A percentile compares a stretch with the other conserved stretches of the same genome.
phyloP scores from a whole-genome alignment of 2,113 vertebrate species.

The Protomyctophum bolini region DNA sequence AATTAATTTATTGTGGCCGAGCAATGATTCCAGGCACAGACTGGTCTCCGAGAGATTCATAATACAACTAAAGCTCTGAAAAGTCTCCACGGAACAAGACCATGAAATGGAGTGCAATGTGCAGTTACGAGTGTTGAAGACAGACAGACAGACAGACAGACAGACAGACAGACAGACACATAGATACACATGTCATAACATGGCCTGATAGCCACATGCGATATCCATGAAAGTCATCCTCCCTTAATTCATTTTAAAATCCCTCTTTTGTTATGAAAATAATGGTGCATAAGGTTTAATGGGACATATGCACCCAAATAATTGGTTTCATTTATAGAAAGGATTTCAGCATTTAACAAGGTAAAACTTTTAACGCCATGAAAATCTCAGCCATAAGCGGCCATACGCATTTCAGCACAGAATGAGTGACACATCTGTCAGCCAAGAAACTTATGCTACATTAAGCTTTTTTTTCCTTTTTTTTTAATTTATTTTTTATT shows the following conservation, averaged over 20 bases:
- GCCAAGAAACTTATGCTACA: slow-evolving; percentile 72
- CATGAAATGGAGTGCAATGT: slow-evolving; percentile 64
- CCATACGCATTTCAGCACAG: slow-evolving; percentile 50
- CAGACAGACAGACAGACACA: too few species aligned
- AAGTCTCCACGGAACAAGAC: slow-evolving; percentile 47
- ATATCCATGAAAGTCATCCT: slow-evolving; percentile 60
- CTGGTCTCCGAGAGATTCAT: slow-evolving; percentile 61
- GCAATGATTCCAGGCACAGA: too few species aligned
- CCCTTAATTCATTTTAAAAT: slow-evolving; percentile 71
- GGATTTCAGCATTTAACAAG: slow-evolving; percentile 61
- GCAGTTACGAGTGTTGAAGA: slow-evolving; percentile 3
- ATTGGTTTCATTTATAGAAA: slow-evolving; percentile 60
- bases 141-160: background rate
- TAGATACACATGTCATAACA: slow-evolving; percentile 59
- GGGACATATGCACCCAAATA: slow-evolving; percentile 61
- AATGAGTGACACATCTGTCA: slow-evolving; percentile 72
- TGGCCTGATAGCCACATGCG: slow-evolving; percentile 47
- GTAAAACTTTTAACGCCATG: slow-evolving; percentile 70
- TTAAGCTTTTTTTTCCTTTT: slow-evolving; percentile 77
- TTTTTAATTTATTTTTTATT: slow-evolving; percentile 72
- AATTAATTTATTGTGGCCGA: too few species aligned
- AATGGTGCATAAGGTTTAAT: slow-evolving; percentile 64
- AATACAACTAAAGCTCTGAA: slow-evolving; percentile 43
- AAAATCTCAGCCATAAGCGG: slow-evolving; percentile 56
- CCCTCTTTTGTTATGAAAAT: slow-evolving; percentile 58